Conservation (phyloP, 2,113 vertebrate genomes). For the Grammomys surdaster region DNA sequence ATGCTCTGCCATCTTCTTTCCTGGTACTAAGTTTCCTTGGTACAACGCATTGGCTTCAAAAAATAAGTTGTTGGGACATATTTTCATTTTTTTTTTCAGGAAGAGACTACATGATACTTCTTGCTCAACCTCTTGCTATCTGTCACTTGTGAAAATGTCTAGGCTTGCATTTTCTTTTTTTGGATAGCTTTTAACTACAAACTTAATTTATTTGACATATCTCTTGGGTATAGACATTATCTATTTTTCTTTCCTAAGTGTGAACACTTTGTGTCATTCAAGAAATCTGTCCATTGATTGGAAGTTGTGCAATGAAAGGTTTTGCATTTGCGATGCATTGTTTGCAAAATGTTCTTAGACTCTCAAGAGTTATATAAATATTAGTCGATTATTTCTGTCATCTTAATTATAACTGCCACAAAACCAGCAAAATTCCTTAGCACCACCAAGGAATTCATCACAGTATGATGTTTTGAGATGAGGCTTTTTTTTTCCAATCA, state of each 20-base stretch:
- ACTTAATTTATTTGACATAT: not conserved
- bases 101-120: not conserved
- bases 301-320: not conserved
- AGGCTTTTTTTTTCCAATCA: not conserved
- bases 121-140: not conserved
- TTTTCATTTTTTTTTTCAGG: not conserved
- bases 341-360: not conserved
- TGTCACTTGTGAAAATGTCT: not conserved
- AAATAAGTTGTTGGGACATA: not conserved
- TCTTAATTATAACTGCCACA: not conserved
- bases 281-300: not conserved
- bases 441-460: not conserved
- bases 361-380: not conserved
- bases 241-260: slow-evolving; percentile 43
- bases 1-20: not conserved
- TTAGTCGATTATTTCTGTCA: not conserved
- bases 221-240: not conserved
- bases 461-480: not conserved
- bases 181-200: slow-evolving; percentile 7
- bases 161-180: not conserved
- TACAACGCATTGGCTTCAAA: not conserved
- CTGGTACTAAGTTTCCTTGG: not conserved
- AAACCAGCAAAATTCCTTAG: not conserved
- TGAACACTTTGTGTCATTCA: not conserved
- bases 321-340: not conserved